phyloP scores from a whole-genome alignment of 2,113 vertebrate species.

The Cephalopholis sonnerati region DNA sequence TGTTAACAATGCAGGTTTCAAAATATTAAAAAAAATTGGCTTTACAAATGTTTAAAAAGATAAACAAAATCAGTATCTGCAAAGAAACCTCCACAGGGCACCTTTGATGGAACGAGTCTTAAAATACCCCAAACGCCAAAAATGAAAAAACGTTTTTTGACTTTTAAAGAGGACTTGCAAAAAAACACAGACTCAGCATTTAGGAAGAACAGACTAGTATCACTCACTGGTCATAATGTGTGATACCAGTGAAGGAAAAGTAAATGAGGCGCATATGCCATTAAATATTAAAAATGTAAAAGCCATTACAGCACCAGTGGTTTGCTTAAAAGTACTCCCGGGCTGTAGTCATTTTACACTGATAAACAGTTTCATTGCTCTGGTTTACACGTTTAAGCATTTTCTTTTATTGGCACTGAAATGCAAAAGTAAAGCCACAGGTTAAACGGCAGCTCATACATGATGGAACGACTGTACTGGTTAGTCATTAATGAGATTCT shows the following conservation, averaged over 20 bases:
- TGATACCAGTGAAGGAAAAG: neutral
- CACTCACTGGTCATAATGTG: neutral
- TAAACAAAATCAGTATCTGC: too few species aligned
- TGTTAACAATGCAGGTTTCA: neutral
- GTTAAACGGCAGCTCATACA: neutral
- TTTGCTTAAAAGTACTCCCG: neutral
- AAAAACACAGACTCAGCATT: neutral
- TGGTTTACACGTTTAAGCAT: neutral
- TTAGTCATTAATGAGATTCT: neutral
- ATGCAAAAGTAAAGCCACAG: neutral
- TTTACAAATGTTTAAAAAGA: neutral
- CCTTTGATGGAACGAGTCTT: neutral
- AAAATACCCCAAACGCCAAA: neutral
- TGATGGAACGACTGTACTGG: neutral
- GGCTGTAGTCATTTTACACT: neutral
- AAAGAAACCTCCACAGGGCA: neutral
- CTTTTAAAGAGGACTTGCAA: neutral
- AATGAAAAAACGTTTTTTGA: neutral
- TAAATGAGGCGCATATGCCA: neutral
- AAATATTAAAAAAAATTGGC: neutral
- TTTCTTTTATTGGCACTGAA: neutral
- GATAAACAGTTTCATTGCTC: constrained; percentile 2
- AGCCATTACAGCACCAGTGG: neutral
- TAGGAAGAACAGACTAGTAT: neutral
- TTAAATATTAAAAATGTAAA: constrained; percentile 12